These are phyloP conservation scores for Miltochrista miniata DNA, from an alignment of 2,888 invertebrate species.

Conservation along the genomic window DNA sequence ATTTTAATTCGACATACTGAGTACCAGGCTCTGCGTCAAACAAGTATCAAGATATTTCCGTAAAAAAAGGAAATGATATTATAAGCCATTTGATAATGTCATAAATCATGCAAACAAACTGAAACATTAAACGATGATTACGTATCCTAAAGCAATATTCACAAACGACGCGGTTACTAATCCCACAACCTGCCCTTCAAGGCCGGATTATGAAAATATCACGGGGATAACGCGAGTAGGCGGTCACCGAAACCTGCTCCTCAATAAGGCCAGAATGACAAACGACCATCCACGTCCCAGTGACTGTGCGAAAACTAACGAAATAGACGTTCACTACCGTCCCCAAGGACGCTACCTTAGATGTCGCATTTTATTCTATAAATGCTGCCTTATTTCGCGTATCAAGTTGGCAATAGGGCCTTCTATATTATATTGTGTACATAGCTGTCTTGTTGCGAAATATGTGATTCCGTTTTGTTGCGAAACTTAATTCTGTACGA, in stretches of 20 bases:
- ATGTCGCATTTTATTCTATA: slow-evolving; percentile 30
- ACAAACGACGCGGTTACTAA: slow-evolving; percentile 34
- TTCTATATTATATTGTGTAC: no score
- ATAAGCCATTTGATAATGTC: not conserved
- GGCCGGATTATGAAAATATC: slow-evolving; percentile 66
- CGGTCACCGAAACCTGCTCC: slow-evolving; percentile 61
- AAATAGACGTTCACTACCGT: slow-evolving; percentile 50
- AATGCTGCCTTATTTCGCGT: slow-evolving; percentile 33
- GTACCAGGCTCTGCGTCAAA: no score
- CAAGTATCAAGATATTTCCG: not conserved
- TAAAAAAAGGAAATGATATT: not conserved
- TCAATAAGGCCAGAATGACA: slow-evolving; percentile 67
- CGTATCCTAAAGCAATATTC: slow-evolving; percentile 31
- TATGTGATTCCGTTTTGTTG: no score
- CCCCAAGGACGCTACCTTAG: slow-evolving; percentile 37
- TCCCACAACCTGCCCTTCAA: slow-evolving; percentile 42
- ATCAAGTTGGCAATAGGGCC: slow-evolving; percentile 24
- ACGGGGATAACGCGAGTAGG: slow-evolving; percentile 54
- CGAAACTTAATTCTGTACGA: no score
- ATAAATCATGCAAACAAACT: slow-evolving; percentile 6
- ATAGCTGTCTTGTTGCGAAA: no score
- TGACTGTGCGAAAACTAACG: slow-evolving; percentile 64
- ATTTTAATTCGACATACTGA: no score
- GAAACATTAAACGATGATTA: slow-evolving; percentile 36
- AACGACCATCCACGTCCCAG: slow-evolving; percentile 56